Percentiles rank a stretch among this genome's conserved stretches.
phyloP scores from a whole-genome alignment of 1,140 invertebrate species.

The Formica exsecta region DNA sequence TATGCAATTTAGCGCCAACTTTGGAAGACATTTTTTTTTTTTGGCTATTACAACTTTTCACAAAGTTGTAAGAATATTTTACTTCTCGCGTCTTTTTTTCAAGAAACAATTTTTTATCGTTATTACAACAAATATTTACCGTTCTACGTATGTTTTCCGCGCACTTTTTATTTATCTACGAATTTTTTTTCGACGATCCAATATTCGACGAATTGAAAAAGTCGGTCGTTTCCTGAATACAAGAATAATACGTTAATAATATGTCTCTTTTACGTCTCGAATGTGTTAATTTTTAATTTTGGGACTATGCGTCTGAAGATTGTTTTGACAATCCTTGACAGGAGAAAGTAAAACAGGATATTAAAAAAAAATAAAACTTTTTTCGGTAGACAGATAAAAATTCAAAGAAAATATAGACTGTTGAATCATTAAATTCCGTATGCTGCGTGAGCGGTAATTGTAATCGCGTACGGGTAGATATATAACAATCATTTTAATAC shows the following conservation, averaged over 20 bases:
- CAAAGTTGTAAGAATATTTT: neutral
- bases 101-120: neutral
- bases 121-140: conserved; percentile 28
- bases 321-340: conserved; percentile 2
- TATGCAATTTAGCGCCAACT: conserved; percentile 3
- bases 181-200: conserved; percentile 38
- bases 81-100: neutral
- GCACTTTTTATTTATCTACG: neutral
- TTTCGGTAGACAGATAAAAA: neutral
- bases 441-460: conserved; percentile 8
- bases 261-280: neutral
- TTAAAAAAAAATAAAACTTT: conserved; percentile 8
- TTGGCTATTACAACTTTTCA: neutral
- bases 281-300: conserved; percentile 25
- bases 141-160: conserved; percentile 33
- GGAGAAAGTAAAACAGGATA: neutral
- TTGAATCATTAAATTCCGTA: conserved; percentile 28
- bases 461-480: conserved; percentile 8
- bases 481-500: conserved; percentile 43
- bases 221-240: neutral
- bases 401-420: conserved; percentile 4
- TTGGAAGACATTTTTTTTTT: neutral
- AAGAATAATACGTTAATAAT: conserved; percentile 45
- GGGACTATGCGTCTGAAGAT: neutral
- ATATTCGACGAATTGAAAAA: conserved; percentile 51